Conservation (phyloP, 2,888 invertebrate species). For the Ophion obscuratus region DNA sequence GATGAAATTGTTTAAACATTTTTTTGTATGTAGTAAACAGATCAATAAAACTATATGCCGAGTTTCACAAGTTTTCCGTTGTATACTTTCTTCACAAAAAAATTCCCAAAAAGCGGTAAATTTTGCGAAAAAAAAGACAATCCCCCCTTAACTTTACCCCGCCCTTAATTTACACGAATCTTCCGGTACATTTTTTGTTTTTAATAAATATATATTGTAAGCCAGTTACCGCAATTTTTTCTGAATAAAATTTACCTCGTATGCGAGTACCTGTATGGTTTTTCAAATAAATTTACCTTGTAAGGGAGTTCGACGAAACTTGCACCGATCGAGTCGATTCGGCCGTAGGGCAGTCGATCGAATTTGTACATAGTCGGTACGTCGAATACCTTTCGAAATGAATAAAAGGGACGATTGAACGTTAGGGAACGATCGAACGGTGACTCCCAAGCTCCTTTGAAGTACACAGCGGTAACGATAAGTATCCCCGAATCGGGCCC, state of each 20-base stretch:
- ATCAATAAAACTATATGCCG: no score
- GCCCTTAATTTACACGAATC: no score
- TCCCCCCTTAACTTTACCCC: no score
- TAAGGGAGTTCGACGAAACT: slow-evolving; percentile 7
- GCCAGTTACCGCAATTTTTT: not conserved
- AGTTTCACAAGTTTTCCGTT: no score
- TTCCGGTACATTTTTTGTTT: no score
- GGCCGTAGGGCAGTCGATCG: not conserved
- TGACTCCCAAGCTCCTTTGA: slow-evolving; percentile 5
- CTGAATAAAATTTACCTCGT: not conserved
- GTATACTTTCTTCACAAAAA: no score
- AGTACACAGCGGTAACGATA: not conserved
- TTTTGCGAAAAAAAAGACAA: no score
- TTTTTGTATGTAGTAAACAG: no score
- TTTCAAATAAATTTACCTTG: not conserved
- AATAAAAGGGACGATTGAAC: not conserved
- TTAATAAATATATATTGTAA: no score
- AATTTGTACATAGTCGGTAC: slow-evolving; percentile 7
- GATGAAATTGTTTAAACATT: no score
- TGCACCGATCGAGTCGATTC: not conserved
- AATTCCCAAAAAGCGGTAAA: no score
- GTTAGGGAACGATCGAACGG: not conserved
- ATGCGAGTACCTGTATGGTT: not conserved
- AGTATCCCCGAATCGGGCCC: not conserved
- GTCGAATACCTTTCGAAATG: not conserved